Base-by-base conservation (phyloP, 1,140 invertebrate genomes). In the Aradophagus sp. region DNA sequence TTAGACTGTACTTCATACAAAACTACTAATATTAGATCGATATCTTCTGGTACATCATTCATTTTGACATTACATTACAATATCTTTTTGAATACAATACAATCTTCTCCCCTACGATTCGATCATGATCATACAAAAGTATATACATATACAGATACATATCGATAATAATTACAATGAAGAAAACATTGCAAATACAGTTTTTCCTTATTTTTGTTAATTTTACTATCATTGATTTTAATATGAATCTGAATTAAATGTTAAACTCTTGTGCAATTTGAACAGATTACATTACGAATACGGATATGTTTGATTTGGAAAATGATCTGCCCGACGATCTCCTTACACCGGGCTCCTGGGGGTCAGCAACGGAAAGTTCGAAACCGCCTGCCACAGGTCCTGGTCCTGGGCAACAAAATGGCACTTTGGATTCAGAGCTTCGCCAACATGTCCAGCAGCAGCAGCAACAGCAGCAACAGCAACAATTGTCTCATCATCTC, bases 261-360 rank as follows among this genome's bases (percentile, higher is more conserved):
- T n/a, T n/a, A n/a, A n/a, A n/a, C n/a, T n/a, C n/a, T n/a, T 14
- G 32, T 41, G 14, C 19, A 1, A 14, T 65, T 36, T 29, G 27
- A 58, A 59, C 55, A 86, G 84, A 85, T 84, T 86, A 83, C 73
- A 84, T 94, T 81, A 90, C 91, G 56, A 92, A 91, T 86, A 89
- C 90, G 77, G 92, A 93, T 80, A 92, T 93, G 90, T 93, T 93
- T 82, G 92, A 93, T 86, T 87, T 96, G 83, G 94, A 96, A 87
- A 95, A 95, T 87, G 93, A 96, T 85, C 89, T 97, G 59, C 95
- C 95, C 23, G 95, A 97, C 88, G 96, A 97, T 85, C 86, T 97
- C 42, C 92, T 96, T 77, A 88, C 89, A 10, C 88, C 89, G 17
- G 87, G 88, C 34, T 89, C 90, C 66, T 94, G 93, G 92, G 89